Conservation (phyloP, 1,140 invertebrate species). For the Scylla paramamosain region DNA sequence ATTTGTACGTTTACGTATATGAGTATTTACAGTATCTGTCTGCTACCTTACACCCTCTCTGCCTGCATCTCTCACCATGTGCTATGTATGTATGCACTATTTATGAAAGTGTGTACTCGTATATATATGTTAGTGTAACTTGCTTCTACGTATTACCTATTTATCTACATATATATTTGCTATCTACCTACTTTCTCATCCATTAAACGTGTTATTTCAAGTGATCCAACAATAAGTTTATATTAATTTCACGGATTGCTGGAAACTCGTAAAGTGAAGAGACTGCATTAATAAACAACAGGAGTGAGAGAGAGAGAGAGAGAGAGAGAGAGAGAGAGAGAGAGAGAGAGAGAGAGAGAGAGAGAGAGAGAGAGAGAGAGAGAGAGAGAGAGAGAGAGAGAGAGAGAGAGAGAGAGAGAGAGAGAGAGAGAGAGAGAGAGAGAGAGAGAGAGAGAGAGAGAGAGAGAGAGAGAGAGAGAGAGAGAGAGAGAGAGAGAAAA, state of each 20-base stretch:
- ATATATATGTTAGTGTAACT: too few relatives aligned
- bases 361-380: too few relatives aligned
- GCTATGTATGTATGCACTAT: too few relatives aligned
- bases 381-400: not conserved
- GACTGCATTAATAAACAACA: not conserved
- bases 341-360: not conserved
- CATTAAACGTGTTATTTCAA: too few relatives aligned
- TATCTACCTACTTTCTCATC: not conserved
- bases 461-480: not conserved
- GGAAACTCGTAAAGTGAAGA: too few relatives aligned
- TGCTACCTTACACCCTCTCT: too few relatives aligned
- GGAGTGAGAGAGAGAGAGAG: not conserved
- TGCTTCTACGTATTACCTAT: not conserved
- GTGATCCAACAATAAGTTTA: too few relatives aligned
- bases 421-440: not conserved
- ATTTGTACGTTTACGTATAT: slow-evolving; percentile 29
- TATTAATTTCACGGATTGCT: too few relatives aligned
- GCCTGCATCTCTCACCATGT: too few relatives aligned
- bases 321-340: not conserved
- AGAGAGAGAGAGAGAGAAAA: not conserved
- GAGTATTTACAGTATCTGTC: not conserved
- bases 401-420: slow-evolving; percentile 14
- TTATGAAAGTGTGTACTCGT: not conserved
- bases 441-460: not conserved
- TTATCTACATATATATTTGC: not conserved